Conservation (phyloP, 2,888 invertebrate species). For the Pammene fasciana region DNA sequence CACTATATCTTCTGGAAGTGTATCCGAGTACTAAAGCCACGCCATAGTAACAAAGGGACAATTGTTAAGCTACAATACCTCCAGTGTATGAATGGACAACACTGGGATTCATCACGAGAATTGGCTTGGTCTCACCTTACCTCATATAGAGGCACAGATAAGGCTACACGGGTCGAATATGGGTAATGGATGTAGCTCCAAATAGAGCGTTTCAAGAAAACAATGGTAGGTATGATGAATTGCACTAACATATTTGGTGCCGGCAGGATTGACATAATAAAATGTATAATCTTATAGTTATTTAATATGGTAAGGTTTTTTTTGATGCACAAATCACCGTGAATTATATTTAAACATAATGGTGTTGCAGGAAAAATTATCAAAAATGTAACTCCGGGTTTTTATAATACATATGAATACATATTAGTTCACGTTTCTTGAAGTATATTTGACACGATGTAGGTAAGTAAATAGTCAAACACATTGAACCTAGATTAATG, state of each 20-base stretch:
- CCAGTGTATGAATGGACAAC: conserved; percentile 3
- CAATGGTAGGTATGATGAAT: background rate
- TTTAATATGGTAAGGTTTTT: too few species aligned
- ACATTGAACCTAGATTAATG: too few species aligned
- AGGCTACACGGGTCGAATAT: background rate
- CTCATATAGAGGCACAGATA: background rate
- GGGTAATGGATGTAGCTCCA: background rate
- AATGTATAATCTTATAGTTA: too few species aligned
- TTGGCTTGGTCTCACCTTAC: background rate
- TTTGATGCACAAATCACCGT: too few species aligned
- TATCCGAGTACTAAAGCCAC: background rate
- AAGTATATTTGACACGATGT: too few species aligned
- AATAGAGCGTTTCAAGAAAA: background rate
- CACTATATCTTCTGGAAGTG: background rate
- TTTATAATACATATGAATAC: too few species aligned
- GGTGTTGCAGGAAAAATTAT: too few species aligned
- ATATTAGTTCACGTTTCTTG: too few species aligned
- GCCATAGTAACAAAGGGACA: background rate
- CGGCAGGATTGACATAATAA: too few species aligned
- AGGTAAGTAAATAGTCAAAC: too few species aligned
- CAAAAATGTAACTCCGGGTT: too few species aligned
- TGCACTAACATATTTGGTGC: background rate
- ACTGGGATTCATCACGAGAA: conserved; percentile 6
- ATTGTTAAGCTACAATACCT: background rate
- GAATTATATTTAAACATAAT: too few species aligned